Evolutionary conservation across 2,113 vertebrate species (phyloP), one percentile per base, ranked within the genome.

Genomic region (Siphamia tubifer): DNA sequence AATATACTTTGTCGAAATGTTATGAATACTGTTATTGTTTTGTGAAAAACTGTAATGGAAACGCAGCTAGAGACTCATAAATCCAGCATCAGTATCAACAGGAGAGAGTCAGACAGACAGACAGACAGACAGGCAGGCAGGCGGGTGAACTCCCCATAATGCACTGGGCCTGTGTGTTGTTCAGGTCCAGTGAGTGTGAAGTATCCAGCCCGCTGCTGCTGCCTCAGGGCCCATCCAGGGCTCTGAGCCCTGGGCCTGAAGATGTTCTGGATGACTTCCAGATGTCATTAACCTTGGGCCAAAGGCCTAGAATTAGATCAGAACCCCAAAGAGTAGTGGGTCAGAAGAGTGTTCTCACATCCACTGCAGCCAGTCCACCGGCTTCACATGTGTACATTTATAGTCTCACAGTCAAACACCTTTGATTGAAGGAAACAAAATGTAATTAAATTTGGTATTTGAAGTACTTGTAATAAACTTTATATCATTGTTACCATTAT

Each of bases 241-340:
- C 60, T 68, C 53, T 62, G 66, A 74, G 69, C 48, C 25, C 13
- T 13, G 36, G 28, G 49, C 44, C 31, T 49, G 63, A 73, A 81
- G 70, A 84, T 83, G 70, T 73, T 80, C 52, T 90, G 89, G 83
- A 77, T 82, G 82, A 81, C 69, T 84, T 90, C 83, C 87, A 89
- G 71, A 70, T 66, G 57, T 86, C 79, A 81, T 89, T 90, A 90
- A 89, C 88, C 83, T 89, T 90, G 85, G 72, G 68, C 67, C 52
- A 44, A 70, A 35, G 65, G 36, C 75, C 79, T 51, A 51, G 25
- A 75, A 73, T 82, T 74, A 69, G 68, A 77, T 42, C 68, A 49
- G 48, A 48, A 45, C 67, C 77, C 55, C 61, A 53, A 68, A 80
- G 81, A 68, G 72, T 68, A 55, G 34, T 34, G 49, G 35, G 68